These are phyloP conservation scores for Machaerirhynchus nigripectus DNA, from an alignment of 2,113 vertebrate genomes.

Conservation along the genomic window DNA sequence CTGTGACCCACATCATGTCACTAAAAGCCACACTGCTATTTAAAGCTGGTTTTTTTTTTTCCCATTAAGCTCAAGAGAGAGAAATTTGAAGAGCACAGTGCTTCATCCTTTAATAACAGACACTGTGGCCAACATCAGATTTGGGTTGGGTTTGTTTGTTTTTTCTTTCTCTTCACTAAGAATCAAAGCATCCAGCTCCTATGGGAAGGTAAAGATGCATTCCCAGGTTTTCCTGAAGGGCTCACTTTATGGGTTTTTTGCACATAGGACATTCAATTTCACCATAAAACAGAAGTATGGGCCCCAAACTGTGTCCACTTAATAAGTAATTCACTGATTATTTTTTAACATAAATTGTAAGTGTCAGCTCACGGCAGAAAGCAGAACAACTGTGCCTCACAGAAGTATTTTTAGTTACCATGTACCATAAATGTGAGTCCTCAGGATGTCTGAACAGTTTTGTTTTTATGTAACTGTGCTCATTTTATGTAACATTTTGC, in stretches of 20 bases:
- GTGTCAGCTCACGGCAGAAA: neutral
- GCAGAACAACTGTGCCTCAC: neutral
- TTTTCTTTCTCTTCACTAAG: neutral
- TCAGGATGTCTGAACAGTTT: neutral
- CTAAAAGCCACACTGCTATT: neutral
- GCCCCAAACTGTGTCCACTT: neutral
- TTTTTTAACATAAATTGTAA: neutral
- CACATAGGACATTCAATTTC: neutral
- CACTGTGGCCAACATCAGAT: neutral
- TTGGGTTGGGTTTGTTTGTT: neutral
- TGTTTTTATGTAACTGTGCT: neutral
- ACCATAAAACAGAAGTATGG: neutral
- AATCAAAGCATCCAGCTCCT: neutral
- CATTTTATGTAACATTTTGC: neutral
- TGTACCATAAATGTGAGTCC: neutral
- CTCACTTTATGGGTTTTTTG: neutral
- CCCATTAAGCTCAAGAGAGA: neutral
- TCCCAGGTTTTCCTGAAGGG: neutral
- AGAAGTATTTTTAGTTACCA: neutral
- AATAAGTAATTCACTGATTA: neutral
- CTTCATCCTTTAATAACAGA: neutral
- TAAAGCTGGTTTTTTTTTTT: neutral
- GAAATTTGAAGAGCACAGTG: slow-evolving; percentile 5
- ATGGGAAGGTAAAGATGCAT: neutral
- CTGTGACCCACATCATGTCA: neutral